phyloP scores from a whole-genome alignment of 2,888 invertebrate species.

The Steromphala cineraria region DNA sequence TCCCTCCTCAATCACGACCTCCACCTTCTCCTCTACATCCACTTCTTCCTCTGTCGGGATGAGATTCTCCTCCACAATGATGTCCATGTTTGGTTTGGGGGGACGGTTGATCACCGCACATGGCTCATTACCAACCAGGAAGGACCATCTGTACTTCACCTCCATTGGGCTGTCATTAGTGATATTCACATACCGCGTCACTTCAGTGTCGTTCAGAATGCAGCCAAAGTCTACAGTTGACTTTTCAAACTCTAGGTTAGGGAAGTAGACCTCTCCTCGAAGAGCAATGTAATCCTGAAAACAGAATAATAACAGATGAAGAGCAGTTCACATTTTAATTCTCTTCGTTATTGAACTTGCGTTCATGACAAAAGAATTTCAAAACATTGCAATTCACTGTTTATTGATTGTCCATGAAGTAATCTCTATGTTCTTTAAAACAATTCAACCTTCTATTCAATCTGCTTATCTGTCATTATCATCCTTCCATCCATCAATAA shows the following conservation, averaged over 20 bases:
- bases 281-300: slow-evolving; percentile 81
- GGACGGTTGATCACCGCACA: slow-evolving; percentile 55
- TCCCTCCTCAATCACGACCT: slow-evolving; percentile 45
- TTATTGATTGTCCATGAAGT: too few species aligned
- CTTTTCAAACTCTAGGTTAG: slow-evolving; percentile 80
- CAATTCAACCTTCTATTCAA: too few species aligned
- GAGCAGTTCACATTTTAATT: too few species aligned
- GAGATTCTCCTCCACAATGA: slow-evolving; percentile 35
- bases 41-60: slow-evolving; percentile 28
- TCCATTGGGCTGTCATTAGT: slow-evolving; percentile 78
- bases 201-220: slow-evolving; percentile 77
- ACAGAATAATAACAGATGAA: too few species aligned
- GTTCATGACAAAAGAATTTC: too few species aligned
- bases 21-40: slow-evolving; percentile 37
- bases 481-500: too few species aligned
- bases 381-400: too few species aligned
- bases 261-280: slow-evolving; percentile 82
- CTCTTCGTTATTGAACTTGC: too few species aligned
- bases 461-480: too few species aligned
- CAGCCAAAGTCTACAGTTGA: slow-evolving; percentile 81
- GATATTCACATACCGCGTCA: slow-evolving; percentile 76
- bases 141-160: slow-evolving; percentile 76
- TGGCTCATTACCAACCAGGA: slow-evolving; percentile 70
- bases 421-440: too few species aligned
- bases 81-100: slow-evolving; percentile 36